Conservation (phyloP, 2,797 vertebrate species). For the Paguma larvata region DNA sequence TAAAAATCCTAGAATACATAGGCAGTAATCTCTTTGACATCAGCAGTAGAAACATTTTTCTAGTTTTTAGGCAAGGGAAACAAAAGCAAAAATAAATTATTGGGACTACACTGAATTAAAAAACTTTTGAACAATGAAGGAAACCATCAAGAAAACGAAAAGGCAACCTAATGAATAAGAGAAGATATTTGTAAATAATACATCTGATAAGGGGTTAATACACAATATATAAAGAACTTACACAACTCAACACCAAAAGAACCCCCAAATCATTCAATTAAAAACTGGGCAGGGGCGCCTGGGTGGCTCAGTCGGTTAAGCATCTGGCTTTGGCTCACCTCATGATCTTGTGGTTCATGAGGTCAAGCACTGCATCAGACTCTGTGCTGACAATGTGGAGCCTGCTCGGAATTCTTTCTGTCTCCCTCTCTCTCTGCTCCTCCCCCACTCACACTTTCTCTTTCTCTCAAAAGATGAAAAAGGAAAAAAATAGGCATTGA, state of each 20-base stretch:
- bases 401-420: too few species aligned
- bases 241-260: neutral
- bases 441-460: too few species aligned
- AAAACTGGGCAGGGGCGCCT: neutral
- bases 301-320: too few species aligned
- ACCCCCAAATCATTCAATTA: neutral
- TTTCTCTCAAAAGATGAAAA: too few species aligned
- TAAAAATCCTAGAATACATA: neutral
- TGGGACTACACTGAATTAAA: neutral
- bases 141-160: neutral
- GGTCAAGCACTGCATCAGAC: too few species aligned
- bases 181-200: neutral
- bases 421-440: too few species aligned
- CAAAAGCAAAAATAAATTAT: neutral
- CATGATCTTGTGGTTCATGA: too few species aligned
- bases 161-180: neutral
- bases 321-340: too few species aligned
- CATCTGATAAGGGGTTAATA: neutral
- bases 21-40: neutral
- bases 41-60: neutral
- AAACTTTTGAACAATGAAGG: neutral
- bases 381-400: too few species aligned
- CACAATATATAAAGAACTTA: neutral
- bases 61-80: neutral
- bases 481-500: neutral